Percentiles rank a stretch among this genome's conserved stretches.
phyloP scores from a whole-genome alignment of 2,797 vertebrate species.

The Phoxinus dragarum region DNA sequence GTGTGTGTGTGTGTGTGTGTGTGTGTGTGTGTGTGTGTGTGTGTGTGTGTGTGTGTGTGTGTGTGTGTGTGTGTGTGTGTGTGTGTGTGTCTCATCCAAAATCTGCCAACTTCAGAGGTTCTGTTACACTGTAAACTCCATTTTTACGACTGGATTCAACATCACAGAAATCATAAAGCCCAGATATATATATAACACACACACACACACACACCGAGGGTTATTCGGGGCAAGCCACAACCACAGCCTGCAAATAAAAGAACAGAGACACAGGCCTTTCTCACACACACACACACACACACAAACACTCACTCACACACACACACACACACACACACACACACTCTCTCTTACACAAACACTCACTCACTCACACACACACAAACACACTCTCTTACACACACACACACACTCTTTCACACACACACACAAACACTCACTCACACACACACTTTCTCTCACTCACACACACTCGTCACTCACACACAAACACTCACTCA shows the following conservation, averaged over 20 bases:
- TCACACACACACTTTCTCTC: background rate
- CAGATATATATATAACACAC: background rate
- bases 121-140: background rate
- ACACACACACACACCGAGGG: background rate
- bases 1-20: too few relatives aligned
- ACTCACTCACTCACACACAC: background rate
- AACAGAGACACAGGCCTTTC: background rate
- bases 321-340: background rate
- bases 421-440: background rate
- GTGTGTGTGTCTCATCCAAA: background rate
- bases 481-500: too few relatives aligned
- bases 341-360: background rate
- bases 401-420: background rate
- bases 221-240: constrained; percentile 23
- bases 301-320: background rate
- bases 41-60: too few relatives aligned
- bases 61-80: too few relatives aligned
- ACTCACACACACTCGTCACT: background rate
- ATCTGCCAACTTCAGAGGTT: background rate
- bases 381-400: background rate
- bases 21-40: too few relatives aligned
- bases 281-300: background rate
- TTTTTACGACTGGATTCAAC: background rate
- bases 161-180: background rate
- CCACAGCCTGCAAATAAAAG: constrained; percentile 27